Percentiles rank a stretch among this genome's conserved stretches.
These are phyloP conservation scores for Sarcophaga caerulescens DNA, from an alignment of 2,888 invertebrate species.

Conservation along the genomic window DNA sequence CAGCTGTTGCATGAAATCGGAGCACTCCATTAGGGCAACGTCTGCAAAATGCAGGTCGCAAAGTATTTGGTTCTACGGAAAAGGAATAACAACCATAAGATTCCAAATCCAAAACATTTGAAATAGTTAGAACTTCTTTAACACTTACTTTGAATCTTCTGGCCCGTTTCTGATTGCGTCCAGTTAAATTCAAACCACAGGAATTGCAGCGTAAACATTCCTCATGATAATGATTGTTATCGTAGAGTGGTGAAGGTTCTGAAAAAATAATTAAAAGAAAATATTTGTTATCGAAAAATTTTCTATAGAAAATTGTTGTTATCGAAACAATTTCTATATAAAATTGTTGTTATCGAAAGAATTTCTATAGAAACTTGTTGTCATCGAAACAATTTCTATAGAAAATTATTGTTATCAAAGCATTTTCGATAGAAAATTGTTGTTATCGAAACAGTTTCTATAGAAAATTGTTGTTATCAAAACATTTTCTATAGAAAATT, in stretches of 20 bases:
- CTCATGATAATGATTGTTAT: conserved; percentile 98
- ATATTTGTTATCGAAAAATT: not conserved
- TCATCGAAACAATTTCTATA: too few species aligned
- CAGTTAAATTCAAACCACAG: conserved; percentile 95
- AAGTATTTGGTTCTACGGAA: conserved; percentile 90
- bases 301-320: too few species aligned
- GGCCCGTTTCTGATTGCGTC: conserved; percentile 90
- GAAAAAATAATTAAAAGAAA: conserved; percentile 78
- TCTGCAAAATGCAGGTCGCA: conserved; percentile 98
- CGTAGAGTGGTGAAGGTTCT: conserved; percentile 95
- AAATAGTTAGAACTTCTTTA: not conserved
- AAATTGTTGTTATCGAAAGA: too few species aligned
- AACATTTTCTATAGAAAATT: too few species aligned
- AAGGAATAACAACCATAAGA: conserved; percentile 23
- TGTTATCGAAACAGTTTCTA: too few species aligned
- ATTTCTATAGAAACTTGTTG: too few species aligned
- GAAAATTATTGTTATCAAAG: too few species aligned
- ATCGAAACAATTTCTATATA: too few species aligned
- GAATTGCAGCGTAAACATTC: conserved; percentile 98
- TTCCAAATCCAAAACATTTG: not conserved
- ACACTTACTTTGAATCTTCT: conserved; percentile 84
- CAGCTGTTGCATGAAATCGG: conserved; percentile 98
- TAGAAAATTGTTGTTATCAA: too few species aligned
- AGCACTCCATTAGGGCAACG: conserved; percentile 98
- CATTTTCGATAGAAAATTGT: too few species aligned